Conservation (phyloP, 2,113 vertebrate species). For the Corythornis vintsioides region DNA sequence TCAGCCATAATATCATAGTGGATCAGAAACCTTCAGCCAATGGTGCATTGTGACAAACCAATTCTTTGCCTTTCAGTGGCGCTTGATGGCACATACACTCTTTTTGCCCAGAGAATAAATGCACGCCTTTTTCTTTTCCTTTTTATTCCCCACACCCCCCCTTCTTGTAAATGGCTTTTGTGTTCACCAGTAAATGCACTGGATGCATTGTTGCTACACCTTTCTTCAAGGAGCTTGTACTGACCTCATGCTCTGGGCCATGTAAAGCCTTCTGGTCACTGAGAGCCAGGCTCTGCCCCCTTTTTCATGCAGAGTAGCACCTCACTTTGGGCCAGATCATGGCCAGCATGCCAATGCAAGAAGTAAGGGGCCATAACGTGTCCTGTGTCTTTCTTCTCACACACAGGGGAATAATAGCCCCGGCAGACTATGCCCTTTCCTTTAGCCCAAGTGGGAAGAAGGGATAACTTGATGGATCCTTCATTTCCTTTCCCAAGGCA, state of each 20-base stretch:
- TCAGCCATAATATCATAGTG: constrained; percentile 55
- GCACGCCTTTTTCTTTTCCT: constrained; percentile 1
- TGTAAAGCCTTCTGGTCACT: constrained; percentile 52
- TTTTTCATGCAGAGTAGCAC: constrained; percentile 61
- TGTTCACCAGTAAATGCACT: constrained; percentile 32
- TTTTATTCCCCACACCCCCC: too few species aligned
- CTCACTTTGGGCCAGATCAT: constrained; percentile 46
- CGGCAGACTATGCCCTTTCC: constrained; percentile 40
- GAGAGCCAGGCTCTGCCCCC: constrained; percentile 35
- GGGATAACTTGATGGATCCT: constrained; percentile 43
- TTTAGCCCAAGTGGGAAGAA: constrained; percentile 16
- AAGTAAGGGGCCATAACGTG: constrained; percentile 2
- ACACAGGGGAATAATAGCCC: constrained; percentile 52
- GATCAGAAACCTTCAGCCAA: constrained; percentile 43
- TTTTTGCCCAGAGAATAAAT: constrained; percentile 36
- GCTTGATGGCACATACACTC: not conserved
- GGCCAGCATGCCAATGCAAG: constrained; percentile 58
- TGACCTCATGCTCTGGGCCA: constrained; percentile 55
- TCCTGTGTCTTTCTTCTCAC: constrained; percentile 50
- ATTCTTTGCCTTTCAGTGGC: constrained; percentile 44
- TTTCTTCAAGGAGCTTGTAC: constrained; percentile 39
- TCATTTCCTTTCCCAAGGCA: constrained; percentile 63
- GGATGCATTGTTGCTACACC: constrained; percentile 39
- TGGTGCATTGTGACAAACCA: constrained; percentile 32
- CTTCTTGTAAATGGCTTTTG: constrained; percentile 38